Evolutionary conservation across 1,140 invertebrate species (phyloP).

Genomic region (Brachionus sp.): DNA sequence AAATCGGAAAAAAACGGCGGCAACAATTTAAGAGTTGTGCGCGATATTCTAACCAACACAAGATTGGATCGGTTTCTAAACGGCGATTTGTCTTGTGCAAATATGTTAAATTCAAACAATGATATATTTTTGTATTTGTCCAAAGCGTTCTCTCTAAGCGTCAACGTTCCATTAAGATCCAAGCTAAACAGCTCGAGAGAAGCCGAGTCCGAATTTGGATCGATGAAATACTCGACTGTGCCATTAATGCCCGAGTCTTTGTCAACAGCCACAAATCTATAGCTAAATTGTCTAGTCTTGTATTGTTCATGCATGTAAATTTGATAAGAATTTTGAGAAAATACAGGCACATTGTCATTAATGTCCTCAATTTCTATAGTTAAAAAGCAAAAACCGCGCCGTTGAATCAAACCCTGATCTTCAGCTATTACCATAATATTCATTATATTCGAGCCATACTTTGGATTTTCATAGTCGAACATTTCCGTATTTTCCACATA

Average conservation of each 20-base stretch:
- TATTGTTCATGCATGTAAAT: conserved; percentile 42
- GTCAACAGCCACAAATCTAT: conserved; percentile 37
- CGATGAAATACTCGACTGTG: conserved; percentile 26
- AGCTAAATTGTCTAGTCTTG: conserved; percentile 31
- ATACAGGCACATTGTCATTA: conserved; percentile 32
- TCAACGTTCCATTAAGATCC: conserved; percentile 5
- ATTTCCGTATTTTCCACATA: not conserved
- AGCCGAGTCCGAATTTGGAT: not conserved
- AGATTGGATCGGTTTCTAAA: not conserved
- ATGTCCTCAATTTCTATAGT: conserved; percentile 30
- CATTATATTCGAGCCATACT: conserved; percentile 40
- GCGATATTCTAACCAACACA: not conserved
- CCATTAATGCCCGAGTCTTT: conserved; percentile 37
- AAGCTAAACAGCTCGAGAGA: not conserved
- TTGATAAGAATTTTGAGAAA: not conserved
- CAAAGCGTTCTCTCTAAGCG: not conserved
- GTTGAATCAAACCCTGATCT: not conserved
- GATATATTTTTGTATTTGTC: not conserved
- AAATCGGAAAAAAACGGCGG: conserved; percentile 41
- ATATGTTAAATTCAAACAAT: conserved; percentile 11
- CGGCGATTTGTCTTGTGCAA: conserved; percentile 8
- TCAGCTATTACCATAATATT: conserved; percentile 39
- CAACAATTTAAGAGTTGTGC: not conserved
- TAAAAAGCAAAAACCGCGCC: conserved; percentile 29
- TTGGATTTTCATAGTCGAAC: conserved; percentile 31